Percentiles rank a stretch among this genome's conserved stretches.
These are phyloP conservation scores for Pangasius mekongensis DNA, from an alignment of 2,797 vertebrate species.

Conservation along the genomic window DNA sequence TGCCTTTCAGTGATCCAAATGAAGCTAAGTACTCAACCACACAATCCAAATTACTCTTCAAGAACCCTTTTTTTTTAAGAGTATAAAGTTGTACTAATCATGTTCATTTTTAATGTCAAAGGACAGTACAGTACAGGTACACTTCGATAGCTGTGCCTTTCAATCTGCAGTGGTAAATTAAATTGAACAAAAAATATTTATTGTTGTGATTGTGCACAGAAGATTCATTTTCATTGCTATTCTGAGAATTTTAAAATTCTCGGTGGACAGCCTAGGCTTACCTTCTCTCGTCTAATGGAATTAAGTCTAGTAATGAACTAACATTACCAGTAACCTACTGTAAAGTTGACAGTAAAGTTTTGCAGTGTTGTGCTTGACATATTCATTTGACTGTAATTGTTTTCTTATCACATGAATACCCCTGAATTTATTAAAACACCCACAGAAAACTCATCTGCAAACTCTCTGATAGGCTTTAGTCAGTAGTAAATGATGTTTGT, in stretches of 20 bases:
- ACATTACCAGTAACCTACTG: neutral
- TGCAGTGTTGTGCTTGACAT: neutral
- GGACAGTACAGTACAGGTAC: neutral
- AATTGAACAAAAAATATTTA: neutral
- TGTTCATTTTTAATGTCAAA: neutral
- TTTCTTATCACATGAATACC: neutral
- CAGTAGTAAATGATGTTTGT: neutral
- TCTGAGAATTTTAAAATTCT: neutral
- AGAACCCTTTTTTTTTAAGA: neutral
- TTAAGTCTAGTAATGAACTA: neutral
- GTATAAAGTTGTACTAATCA: neutral
- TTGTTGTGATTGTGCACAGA: neutral
- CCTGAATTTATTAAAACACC: neutral
- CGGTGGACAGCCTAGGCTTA: neutral
- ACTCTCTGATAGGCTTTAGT: neutral
- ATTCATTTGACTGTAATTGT: neutral
- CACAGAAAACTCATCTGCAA: neutral
- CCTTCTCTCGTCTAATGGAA: neutral
- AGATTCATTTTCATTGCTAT: neutral
- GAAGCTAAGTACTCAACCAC: neutral
- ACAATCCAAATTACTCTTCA: neutral
- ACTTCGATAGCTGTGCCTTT: neutral
- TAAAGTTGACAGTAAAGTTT: neutral
- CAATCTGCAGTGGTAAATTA: neutral
- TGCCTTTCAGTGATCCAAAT: neutral